phyloP scores from a whole-genome alignment of 2,113 vertebrate genomes.

The Morone chrysops region DNA sequence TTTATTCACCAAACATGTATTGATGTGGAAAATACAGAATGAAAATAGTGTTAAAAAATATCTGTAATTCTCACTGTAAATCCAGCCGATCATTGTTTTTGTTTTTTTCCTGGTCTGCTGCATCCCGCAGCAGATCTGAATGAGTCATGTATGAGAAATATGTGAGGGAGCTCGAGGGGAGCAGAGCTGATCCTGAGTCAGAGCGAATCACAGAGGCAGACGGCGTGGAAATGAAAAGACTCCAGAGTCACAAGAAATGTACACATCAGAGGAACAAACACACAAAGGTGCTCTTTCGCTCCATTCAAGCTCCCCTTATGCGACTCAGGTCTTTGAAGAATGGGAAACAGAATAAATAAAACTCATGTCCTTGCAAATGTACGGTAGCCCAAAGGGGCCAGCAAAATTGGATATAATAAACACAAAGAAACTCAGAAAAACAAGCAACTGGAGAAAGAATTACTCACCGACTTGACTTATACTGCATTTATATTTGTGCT shows the following conservation, averaged over 20 bases:
- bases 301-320: background rate
- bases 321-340: background rate
- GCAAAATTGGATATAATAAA: background rate
- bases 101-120: background rate
- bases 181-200: conserved; percentile 8
- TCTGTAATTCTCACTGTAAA: no score
- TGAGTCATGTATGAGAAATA: conserved; percentile 25
- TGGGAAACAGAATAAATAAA: background rate
- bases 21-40: background rate
- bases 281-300: background rate
- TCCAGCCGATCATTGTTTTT: background rate
- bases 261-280: background rate
- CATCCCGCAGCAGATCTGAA: background rate
- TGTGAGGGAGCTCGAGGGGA: conserved; percentile 2
- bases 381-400: background rate
- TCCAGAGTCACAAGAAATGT: background rate
- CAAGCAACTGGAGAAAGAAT: background rate
- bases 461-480: background rate
- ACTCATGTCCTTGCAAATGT: background rate
- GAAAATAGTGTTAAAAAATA: background rate
- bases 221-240: background rate
- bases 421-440: background rate
- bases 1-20: conserved; percentile 6
- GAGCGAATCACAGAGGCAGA: background rate
- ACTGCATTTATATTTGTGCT: no score